A percentile compares a stretch with the other conserved stretches of the same genome.
These are phyloP conservation scores for Rhodeus uyekii DNA, from an alignment of 2,797 vertebrate species.

Conservation along the genomic window DNA sequence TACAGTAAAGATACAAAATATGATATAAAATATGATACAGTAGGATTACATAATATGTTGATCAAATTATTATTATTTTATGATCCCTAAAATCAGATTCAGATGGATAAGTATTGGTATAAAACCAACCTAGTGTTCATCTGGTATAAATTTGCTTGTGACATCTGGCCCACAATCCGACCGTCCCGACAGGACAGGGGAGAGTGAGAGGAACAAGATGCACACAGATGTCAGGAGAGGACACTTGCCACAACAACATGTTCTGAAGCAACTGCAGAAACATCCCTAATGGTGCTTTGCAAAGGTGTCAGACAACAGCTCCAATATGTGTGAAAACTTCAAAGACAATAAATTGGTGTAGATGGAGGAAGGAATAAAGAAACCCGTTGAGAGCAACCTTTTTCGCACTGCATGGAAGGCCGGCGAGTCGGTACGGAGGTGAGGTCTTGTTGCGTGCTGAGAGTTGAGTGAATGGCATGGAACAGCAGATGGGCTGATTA, in stretches of 20 bases:
- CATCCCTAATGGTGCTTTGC: conserved; percentile 9
- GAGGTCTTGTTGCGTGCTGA: conserved; percentile 9
- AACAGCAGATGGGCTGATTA: conserved; percentile 44
- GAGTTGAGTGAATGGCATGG: conserved; percentile 23
- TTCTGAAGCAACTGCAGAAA: conserved; percentile 13
- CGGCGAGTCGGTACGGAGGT: not conserved
- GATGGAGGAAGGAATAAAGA: not conserved
- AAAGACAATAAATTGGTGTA: conserved; percentile 9
- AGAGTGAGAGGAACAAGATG: not conserved
- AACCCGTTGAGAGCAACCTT: not conserved
- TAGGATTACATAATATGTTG: not conserved
- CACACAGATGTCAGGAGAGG: conserved; percentile 7
- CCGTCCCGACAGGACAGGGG: not conserved
- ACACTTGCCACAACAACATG: conserved; percentile 16
- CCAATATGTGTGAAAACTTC: conserved; percentile 21
- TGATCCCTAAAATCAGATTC: not conserved
- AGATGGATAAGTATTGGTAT: not conserved
- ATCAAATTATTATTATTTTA: not conserved
- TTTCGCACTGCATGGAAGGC: not conserved
- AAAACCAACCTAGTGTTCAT: not conserved
- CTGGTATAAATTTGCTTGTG: not conserved
- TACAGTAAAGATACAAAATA: too few species aligned
- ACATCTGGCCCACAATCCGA: not conserved
- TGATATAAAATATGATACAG: not conserved
- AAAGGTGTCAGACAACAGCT: conserved; percentile 16